Evolutionary conservation across 2,113 vertebrate genomes (phyloP), one percentile per base, ranked within the genome.

Genomic region (Sapayoa aenigma): DNA sequence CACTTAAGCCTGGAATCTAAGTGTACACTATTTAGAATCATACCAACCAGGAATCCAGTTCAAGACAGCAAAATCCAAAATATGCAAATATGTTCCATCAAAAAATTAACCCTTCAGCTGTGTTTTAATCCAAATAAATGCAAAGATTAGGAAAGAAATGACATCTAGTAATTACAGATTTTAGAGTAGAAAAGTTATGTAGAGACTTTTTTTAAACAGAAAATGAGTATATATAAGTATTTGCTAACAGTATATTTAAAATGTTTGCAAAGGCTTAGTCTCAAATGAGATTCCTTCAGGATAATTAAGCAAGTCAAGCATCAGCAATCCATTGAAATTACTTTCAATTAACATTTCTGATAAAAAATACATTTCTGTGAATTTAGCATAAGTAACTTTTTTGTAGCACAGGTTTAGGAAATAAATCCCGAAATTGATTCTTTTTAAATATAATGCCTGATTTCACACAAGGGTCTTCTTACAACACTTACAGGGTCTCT

Each of bases 71-170:
- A 92, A 92, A 75, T 66, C 46, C 21, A 85, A 88, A 86, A 78
- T 50, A 59, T 31, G 47, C 42, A 60, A 69, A 88, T 24, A 39
- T 52, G 31, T 74, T 91, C 66, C 39, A 80, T 65, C 27, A 78
- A 93, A 76, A n/a, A 76, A 71, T 81, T 91, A 84, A 96, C 68
- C 35, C 68, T 91, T 90, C 63, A 74, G 21, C 10, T 90, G 27
- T 62, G 35, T 62, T 90, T 31, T 81, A 92, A 49, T 67, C 18
- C 44, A 92, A 91, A 69, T 58, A 92, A 85, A 50, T 46, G 27
- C 15, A 65, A 72, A 86, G 37, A 89, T 55, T 55, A 84, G 67
- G 52, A 94, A 87, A 73, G 59, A 96, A 95, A 92, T 95, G 3
- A 88, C 47, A 53, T 65, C 9, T 31, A 75, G 27, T 80, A 66